Evolutionary conservation across 2,888 invertebrate genomes (phyloP).

Genomic region (Chrysina gloriosa): DNA sequence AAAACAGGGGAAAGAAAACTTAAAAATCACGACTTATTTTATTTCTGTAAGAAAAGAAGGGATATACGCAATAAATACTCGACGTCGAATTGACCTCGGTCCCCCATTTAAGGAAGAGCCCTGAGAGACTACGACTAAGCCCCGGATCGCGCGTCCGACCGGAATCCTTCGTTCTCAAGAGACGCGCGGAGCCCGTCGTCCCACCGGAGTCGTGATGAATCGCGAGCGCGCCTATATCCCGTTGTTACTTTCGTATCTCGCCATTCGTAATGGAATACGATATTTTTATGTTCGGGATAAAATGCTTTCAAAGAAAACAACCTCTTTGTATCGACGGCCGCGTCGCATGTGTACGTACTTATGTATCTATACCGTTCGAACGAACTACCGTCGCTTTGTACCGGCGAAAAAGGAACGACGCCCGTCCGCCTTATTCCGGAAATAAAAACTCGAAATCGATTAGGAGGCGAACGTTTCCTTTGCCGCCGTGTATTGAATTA

Average conservation of each 20-base stretch:
- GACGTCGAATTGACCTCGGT: background rate
- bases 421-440: too few species aligned
- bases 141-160: too few species aligned
- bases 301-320: background rate
- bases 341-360: background rate
- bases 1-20: background rate
- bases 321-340: background rate
- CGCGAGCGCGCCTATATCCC: too few species aligned
- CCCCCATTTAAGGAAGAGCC: background rate
- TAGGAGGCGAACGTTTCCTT: background rate
- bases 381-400: background rate
- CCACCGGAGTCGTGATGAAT: too few species aligned
- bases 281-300: background rate
- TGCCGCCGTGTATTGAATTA: background rate
- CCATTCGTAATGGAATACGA: background rate
- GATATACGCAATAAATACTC: background rate
- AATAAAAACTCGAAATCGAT: background rate
- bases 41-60: background rate
- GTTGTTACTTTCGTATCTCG: too few species aligned
- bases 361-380: background rate
- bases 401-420: background rate
- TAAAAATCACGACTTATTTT: background rate
- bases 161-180: background rate
- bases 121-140: background rate
- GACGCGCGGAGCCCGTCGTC: background rate